Conservation (phyloP, 2,113 vertebrate species). For the Pimephales promelas region DNA sequence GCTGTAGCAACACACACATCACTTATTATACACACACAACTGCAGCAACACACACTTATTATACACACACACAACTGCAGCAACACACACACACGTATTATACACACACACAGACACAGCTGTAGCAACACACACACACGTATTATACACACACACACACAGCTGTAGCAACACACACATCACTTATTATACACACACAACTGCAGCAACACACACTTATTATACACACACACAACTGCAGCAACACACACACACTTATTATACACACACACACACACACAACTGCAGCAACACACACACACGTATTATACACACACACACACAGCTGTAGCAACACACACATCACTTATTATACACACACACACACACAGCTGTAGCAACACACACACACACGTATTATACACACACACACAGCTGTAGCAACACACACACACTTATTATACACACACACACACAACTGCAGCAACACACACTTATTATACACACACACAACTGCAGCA, state of each 20-base stretch:
- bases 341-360: no score
- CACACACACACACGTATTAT: slow-evolving; percentile 53
- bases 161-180: no score
- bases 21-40: no score
- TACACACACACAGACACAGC: no score
- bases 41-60: no score
- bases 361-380: slow-evolving; percentile 83
- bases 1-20: no score
- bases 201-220: no score
- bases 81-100: no score
- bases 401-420: slow-evolving; percentile 87
- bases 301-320: slow-evolving; percentile 61
- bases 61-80: no score
- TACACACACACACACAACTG: slow-evolving; percentile 85
- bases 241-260: slow-evolving; percentile 51
- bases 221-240: slow-evolving; percentile 86
- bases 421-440: slow-evolving; percentile 46
- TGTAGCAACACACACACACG: no score
- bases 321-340: neutral
- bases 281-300: slow-evolving; percentile 70
- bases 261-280: slow-evolving; percentile 85
- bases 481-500: slow-evolving; percentile 85
- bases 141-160: no score
- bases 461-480: slow-evolving; percentile 47
- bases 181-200: no score